These are phyloP conservation scores for Notarius lentiginosus DNA, from an alignment of 2,113 vertebrate species.

Conservation along the genomic window DNA sequence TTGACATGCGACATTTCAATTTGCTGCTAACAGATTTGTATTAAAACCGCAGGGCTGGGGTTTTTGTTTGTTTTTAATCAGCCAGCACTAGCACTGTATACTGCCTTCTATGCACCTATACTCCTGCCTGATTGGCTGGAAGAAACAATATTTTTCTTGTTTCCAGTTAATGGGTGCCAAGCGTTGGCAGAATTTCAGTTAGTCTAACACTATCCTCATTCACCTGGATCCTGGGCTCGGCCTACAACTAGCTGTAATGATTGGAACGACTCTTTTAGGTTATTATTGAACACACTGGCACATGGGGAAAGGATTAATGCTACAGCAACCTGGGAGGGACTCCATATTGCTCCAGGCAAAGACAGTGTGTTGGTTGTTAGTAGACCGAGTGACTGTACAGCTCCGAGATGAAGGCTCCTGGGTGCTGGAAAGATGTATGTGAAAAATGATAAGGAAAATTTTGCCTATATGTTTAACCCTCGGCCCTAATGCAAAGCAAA, in stretches of 20 bases:
- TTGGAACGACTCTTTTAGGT: background rate
- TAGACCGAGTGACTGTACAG: background rate
- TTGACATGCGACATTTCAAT: slow-evolving; percentile 8
- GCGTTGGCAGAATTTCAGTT: slow-evolving; percentile 1
- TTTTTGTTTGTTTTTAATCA: background rate
- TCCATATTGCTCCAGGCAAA: background rate
- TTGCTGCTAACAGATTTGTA: background rate
- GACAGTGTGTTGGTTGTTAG: background rate
- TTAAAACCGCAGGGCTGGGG: background rate
- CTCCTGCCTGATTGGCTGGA: background rate
- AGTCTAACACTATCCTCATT: background rate
- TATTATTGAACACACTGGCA: slow-evolving; percentile 2
- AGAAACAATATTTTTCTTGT: background rate
- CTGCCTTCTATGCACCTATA: background rate
- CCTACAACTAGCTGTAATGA: background rate
- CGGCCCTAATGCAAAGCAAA: background rate
- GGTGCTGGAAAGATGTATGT: background rate
- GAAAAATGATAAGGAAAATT: background rate
- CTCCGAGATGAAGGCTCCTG: background rate
- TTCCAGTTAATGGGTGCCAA: background rate
- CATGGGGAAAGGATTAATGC: slow-evolving; percentile 7
- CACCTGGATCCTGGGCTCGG: background rate
- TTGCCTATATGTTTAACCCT: background rate
- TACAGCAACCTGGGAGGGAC: background rate
- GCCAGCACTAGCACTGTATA: background rate